Percentiles rank a stretch among this genome's conserved stretches.
Evolutionary conservation across 2,888 invertebrate genomes (phyloP).

Genomic region (Nymphalis c-album): DNA sequence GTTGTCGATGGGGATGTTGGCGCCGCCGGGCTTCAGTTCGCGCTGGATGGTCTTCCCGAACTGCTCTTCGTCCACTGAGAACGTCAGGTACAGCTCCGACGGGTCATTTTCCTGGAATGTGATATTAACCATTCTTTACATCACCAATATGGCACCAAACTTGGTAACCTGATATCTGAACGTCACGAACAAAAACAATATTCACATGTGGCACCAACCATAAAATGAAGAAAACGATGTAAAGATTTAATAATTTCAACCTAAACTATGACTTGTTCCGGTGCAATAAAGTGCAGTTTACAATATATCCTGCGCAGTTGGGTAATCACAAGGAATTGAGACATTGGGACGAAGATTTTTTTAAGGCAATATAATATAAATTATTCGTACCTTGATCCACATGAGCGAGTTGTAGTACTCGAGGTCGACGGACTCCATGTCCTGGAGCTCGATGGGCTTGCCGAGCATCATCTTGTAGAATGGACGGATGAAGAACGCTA

Average conservation of each 20-base stretch:
- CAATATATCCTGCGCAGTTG: too few species aligned
- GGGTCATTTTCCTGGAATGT: conserved; percentile 92
- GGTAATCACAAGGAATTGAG: too few species aligned
- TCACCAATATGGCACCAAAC: too few species aligned
- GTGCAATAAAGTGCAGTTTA: too few species aligned
- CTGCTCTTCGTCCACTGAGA: conserved; percentile 97
- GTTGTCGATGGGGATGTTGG: conserved; percentile 93
- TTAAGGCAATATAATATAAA: too few species aligned
- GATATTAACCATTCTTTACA: not conserved
- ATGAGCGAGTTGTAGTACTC: conserved; percentile 99
- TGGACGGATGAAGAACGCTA: conserved; percentile 99
- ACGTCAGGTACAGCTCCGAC: conserved; percentile 95
- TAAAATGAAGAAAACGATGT: too few species aligned
- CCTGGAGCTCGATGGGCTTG: conserved; percentile 95
- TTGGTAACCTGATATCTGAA: too few species aligned
- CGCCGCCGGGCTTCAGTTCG: conserved; percentile 94
- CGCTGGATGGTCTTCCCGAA: conserved; percentile 96
- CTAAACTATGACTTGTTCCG: too few species aligned
- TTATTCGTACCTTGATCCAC: conserved; percentile 87
- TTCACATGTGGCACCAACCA: too few species aligned
- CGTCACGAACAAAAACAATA: too few species aligned
- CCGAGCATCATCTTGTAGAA: conserved; percentile 99
- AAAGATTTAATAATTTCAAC: too few species aligned
- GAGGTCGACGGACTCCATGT: conserved; percentile 99
- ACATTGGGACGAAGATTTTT: too few species aligned